Evolutionary conservation across 2,888 invertebrate genomes (phyloP), one percentile per base, ranked within the genome.

Genomic region (Volucella bombylans): DNA sequence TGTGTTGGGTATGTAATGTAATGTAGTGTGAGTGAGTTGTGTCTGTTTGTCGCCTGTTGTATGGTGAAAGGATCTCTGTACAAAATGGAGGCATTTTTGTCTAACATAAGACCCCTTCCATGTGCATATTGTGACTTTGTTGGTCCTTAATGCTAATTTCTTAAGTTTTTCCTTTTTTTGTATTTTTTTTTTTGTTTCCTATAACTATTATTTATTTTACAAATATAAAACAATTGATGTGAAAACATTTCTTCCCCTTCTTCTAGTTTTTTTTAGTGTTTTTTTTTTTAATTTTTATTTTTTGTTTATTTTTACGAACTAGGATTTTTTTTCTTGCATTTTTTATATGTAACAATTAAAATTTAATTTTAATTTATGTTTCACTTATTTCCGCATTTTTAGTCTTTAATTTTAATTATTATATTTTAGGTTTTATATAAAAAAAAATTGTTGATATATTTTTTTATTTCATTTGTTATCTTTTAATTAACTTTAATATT

Each of bases 211-310:
- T 57, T 74, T 78, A 59, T 55, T 54, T 74, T 62, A 57, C 78
- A 78, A 78, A 64, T 69, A 64, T 78, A 69, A 78, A 71, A 71
- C 69, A 78, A 71, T 68, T 77, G 52, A 73, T 73, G 47, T 54
- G 59, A 55, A 69, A 71, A 78, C 41, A 61, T 61, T 61, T 62
- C 9, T 43, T 55, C 49, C 39, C 65, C n/a, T 62, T 73, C 18
- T 61, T 45, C 14, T 31, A 31, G 54, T 47, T 39, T 31, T 11
- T 23, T 81, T 57, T 4, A 49, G 12, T 15, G 38, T 14, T 41
- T 52, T 52, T n/a, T 23, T 52, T 72, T 52, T 14, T 10, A 9
- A 14, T 62, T 52, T 50, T 61, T 61, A 61, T 41, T 72, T 47
- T 31, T 73, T 47, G 61, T 14, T 73, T 74, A 74, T 74, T 68